Conservation (phyloP, 1,140 invertebrate species). For the Heliconius melpomene region DNA sequence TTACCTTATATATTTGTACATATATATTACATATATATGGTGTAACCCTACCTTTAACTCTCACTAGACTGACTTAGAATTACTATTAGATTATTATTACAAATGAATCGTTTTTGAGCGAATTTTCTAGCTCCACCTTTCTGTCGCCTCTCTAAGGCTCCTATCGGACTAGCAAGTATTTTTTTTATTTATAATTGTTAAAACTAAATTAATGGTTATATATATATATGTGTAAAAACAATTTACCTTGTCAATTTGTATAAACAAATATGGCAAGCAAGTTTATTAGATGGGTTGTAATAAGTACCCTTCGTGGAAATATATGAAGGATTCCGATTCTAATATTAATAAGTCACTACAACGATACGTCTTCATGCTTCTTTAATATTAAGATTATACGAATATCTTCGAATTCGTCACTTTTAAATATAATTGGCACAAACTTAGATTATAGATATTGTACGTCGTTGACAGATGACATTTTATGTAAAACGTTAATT, state of each 20-base stretch:
- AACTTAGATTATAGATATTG: conserved; percentile 60
- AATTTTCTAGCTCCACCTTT: conserved; percentile 34
- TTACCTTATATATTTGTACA: conserved; percentile 38
- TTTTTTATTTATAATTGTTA: neutral
- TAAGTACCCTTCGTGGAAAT: neutral
- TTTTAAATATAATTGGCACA: conserved; percentile 74
- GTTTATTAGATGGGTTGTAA: neutral
- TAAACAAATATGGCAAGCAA: neutral
- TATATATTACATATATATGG: neutral
- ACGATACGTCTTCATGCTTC: conserved; percentile 68
- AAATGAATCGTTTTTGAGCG: conserved; percentile 30
- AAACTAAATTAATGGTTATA: neutral
- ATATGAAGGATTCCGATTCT: conserved; percentile 17
- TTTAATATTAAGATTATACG: conserved; percentile 56
- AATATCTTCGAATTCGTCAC: conserved; percentile 66
- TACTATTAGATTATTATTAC: conserved; percentile 63
- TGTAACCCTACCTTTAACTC: conserved; percentile 65
- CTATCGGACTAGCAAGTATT: neutral
- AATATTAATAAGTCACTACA: conserved; percentile 63
- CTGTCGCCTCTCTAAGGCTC: conserved; percentile 33
- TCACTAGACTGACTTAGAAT: conserved; percentile 75
- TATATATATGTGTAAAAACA: neutral
- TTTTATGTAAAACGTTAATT: conserved; percentile 51
- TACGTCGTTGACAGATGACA: conserved; percentile 46
- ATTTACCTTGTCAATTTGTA: neutral